These are phyloP conservation scores for Rallus crepitans DNA, from an alignment of 2,797 vertebrate genomes.

Conservation along the genomic window DNA sequence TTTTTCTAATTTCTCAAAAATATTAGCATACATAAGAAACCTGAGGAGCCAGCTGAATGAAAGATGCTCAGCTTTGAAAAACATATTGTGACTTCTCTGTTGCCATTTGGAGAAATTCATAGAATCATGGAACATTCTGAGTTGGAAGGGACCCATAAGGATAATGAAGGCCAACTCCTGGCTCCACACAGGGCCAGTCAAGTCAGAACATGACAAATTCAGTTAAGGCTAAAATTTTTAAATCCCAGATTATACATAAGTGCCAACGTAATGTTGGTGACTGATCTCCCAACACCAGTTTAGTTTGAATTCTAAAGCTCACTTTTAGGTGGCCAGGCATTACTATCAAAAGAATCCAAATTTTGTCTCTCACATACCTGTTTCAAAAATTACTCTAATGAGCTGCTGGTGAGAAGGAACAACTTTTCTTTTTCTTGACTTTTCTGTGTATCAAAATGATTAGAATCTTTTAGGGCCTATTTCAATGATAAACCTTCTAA, in stretches of 20 bases:
- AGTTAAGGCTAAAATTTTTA: not conserved
- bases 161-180: no score
- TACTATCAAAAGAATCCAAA: not conserved
- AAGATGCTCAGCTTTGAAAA: not conserved
- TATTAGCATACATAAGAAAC: not conserved
- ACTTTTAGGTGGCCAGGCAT: not conserved
- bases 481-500: not conserved
- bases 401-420: not conserved
- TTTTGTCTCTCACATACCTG: not conserved
- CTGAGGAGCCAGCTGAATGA: not conserved
- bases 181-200: no score
- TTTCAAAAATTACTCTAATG: not conserved
- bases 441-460: not conserved
- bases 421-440: not conserved
- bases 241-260: not conserved
- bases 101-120: not conserved
- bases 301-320: not conserved
- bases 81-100: not conserved
- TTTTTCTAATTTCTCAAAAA: not conserved
- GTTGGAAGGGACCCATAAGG: no score
- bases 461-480: not conserved
- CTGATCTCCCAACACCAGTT: not conserved
- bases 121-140: no score
- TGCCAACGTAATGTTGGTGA: not conserved
- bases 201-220: not conserved